Percentiles rank a stretch among this genome's conserved stretches.
Evolutionary conservation across 1,140 invertebrate species (phyloP).

Genomic region (Drosophila aff.): DNA sequence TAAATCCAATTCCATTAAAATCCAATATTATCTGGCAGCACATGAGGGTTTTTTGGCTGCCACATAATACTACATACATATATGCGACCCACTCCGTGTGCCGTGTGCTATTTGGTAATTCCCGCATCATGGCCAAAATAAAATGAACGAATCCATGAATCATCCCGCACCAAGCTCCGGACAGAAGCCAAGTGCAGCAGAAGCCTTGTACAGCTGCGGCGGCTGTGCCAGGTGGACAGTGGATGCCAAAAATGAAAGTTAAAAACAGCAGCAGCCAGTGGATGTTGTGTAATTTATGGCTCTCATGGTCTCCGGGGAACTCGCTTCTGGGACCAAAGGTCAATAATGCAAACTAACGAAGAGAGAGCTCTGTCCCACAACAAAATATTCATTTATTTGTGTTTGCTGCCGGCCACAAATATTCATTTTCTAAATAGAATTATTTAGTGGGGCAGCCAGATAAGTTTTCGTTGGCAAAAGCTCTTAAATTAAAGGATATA

Average conservation of each 20-base stretch:
- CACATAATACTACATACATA: slow-evolving; percentile 1
- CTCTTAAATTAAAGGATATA: background rate
- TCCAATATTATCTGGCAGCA: slow-evolving; percentile 17
- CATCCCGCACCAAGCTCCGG: slow-evolving; percentile 4
- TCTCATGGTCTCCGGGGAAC: slow-evolving; percentile 27
- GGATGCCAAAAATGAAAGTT: slow-evolving; percentile 42
- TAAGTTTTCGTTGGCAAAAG: slow-evolving; percentile 7
- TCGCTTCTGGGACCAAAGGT: slow-evolving; percentile 28
- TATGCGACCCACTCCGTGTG: background rate
- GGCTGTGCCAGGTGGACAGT: slow-evolving; percentile 29
- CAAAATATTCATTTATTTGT: slow-evolving; percentile 19
- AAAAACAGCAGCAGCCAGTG: slow-evolving; percentile 27
- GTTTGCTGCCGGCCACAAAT: slow-evolving; percentile 29
- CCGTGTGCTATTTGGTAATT: slow-evolving; percentile 32
- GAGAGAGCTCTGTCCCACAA: slow-evolving; percentile 1
- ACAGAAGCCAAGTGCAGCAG: slow-evolving; percentile 12
- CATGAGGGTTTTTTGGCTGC: slow-evolving; percentile 6
- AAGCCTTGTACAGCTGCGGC: slow-evolving; percentile 8
- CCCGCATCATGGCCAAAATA: slow-evolving; percentile 39
- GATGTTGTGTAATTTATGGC: slow-evolving; percentile 51
- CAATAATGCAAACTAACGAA: slow-evolving; percentile 33
- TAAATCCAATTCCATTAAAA: slow-evolving; percentile 39
- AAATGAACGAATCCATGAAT: slow-evolving; percentile 30
- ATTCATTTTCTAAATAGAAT: slow-evolving; percentile 37
- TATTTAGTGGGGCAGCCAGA: slow-evolving; percentile 4